Evolutionary conservation across 2,888 invertebrate genomes (phyloP).

Genomic region (Chalcis sispes): DNA sequence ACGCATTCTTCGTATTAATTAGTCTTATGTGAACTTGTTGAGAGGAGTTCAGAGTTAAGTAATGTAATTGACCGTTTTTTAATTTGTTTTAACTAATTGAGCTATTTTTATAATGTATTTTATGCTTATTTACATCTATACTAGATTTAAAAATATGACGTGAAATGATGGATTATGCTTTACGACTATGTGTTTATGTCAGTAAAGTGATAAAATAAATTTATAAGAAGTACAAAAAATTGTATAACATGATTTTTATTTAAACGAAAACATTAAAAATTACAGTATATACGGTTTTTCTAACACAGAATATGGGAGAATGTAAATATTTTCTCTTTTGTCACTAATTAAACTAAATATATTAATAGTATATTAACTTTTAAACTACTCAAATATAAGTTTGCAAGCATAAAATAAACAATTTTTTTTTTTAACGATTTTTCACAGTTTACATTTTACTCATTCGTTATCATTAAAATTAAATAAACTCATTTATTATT

Average conservation of each 20-base stretch:
- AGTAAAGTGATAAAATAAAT: slow-evolving; percentile 29
- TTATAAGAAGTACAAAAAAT: slow-evolving; percentile 13
- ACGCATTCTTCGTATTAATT: slow-evolving; percentile 1
- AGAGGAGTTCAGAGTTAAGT: slow-evolving; percentile 10
- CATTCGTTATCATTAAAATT: too few relatives aligned
- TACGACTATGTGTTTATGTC: background rate
- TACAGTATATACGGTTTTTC: slow-evolving; percentile 18
- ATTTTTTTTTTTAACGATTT: too few relatives aligned
- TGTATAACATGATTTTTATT: slow-evolving; percentile 41
- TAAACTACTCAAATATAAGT: too few relatives aligned
- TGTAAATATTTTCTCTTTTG: background rate
- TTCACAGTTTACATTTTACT: too few relatives aligned
- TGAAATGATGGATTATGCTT: slow-evolving; percentile 19
- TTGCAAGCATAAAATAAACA: background rate
- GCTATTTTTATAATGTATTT: too few relatives aligned
- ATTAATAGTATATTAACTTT: slow-evolving; percentile 1
- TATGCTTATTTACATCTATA: too few relatives aligned
- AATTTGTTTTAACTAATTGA: background rate
- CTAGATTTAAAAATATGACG: background rate
- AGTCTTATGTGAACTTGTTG: slow-evolving; percentile 18
- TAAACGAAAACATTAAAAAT: slow-evolving; percentile 34
- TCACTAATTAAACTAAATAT: background rate
- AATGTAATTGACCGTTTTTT: slow-evolving; percentile 22
- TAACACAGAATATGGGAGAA: background rate
- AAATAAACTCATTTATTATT: too few relatives aligned